Conservation (phyloP, 2,888 invertebrate species). For the Drosophila gaucha region DNA sequence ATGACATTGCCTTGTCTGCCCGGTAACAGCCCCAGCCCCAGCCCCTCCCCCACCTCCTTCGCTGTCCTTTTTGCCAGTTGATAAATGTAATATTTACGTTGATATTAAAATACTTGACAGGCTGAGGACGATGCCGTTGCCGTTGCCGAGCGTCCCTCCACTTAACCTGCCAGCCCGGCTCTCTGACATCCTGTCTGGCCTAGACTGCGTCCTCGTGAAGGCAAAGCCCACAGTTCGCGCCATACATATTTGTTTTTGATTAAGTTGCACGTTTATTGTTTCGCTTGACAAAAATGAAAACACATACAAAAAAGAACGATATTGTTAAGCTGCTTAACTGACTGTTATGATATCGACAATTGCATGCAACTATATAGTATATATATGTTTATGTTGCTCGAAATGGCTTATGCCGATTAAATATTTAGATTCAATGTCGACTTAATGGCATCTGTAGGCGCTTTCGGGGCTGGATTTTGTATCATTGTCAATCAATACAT, state of each 20-base stretch:
- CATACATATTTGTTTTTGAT: conserved; percentile 63
- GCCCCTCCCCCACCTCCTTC: not conserved
- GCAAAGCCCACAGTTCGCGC: too few species aligned
- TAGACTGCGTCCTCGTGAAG: too few species aligned
- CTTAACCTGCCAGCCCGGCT: not conserved
- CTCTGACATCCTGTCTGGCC: not conserved
- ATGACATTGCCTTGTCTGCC: conserved; percentile 38
- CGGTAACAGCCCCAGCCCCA: not conserved
- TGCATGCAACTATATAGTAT: not conserved
- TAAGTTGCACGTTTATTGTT: too few species aligned
- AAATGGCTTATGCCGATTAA: conserved; percentile 1
- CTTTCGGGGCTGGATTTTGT: not conserved
- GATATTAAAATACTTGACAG: conserved; percentile 62
- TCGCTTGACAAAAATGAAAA: conserved; percentile 12
- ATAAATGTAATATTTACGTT: conserved; percentile 65
- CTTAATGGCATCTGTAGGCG: not conserved
- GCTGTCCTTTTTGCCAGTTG: conserved; percentile 35
- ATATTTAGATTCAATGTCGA: conserved; percentile 5
- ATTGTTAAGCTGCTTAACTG: not conserved
- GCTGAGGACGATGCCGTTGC: not conserved
- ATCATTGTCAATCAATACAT: conserved; percentile 6
- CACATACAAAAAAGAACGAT: not conserved
- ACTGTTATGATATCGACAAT: not conserved
- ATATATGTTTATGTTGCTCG: too few species aligned
- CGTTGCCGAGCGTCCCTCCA: not conserved